Base-by-base conservation (phyloP, 2,797 vertebrate genomes). In the Eleutherodactylus coqui region DNA sequence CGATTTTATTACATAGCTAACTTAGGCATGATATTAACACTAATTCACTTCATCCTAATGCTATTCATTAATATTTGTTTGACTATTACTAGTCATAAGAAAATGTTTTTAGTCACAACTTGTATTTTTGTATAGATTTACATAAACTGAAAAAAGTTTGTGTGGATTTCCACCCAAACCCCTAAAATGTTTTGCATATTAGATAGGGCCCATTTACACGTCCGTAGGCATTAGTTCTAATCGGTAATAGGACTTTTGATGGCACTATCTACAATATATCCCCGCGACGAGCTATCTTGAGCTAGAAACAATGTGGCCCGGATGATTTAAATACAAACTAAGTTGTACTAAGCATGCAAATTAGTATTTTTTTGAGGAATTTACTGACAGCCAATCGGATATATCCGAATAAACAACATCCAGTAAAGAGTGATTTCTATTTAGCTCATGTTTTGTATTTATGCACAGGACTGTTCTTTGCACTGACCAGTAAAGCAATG, bases 401-500 rank as follows among this genome's bases (percentile, higher is more conserved):
- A 17, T 36, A 76, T 58, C 11, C 19, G 75, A 77, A 41, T 24
- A 55, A 53, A 55, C 75, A 16, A 1, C 16, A 32, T 29, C 24
- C 19, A 43, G 7, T 21, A 41, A 43, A 29, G 32, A 2, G 0
- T 6, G 1, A 60, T 79, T 62, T 79, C 7, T 29, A 78, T 79
- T 79, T 38, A 43, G n/a, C 55, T 62, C 38, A 45, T 43, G 55
- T 32, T 38, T 16, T 79, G 53, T 41, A 45, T 43, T 43, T 19
- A 60, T 79, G 55, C 14, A 34, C 51, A 38, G 34, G 51, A 19
- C 58, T 45, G 53, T 62, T 79, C 55, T 19, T 55, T 62, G n/a
- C 77, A 45, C 38, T 79, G 55, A 62, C 77, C 55, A 62, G n/a
- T 51, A 49, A 81, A 80, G 38, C 78, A 19, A 43, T 21, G 13